phyloP scores from a whole-genome alignment of 2,888 invertebrate species.

The Chymomyza amoena region DNA sequence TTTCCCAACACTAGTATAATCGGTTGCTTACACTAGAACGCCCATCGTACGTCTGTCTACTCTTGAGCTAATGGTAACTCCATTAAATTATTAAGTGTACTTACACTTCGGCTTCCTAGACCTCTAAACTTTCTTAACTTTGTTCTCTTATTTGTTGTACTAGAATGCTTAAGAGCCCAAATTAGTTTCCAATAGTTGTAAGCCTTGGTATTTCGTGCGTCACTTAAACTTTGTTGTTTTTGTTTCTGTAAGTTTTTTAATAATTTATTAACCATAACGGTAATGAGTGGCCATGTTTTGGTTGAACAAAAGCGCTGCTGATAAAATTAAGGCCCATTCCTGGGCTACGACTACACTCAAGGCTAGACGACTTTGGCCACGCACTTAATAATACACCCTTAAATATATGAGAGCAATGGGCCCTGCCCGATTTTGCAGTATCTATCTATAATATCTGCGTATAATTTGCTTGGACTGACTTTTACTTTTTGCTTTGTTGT shows the following conservation, averaged over 20 bases:
- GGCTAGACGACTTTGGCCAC: background rate
- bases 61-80: too few species aligned
- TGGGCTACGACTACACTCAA: background rate
- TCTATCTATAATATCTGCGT: background rate
- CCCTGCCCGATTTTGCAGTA: too few species aligned
- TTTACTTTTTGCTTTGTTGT: background rate
- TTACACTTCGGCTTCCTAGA: background rate
- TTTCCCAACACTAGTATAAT: too few species aligned
- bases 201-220: background rate
- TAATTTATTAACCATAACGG: slow-evolving; percentile 56
- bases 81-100: background rate
- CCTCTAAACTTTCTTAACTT: background rate
- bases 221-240: slow-evolving; percentile 1
- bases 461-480: background rate
- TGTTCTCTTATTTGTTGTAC: background rate
- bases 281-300: slow-evolving; percentile 5
- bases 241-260: slow-evolving; percentile 25
- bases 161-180: slow-evolving; percentile 6
- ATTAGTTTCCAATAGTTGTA: slow-evolving; percentile 27
- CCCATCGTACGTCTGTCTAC: too few species aligned
- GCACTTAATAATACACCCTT: background rate
- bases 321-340: background rate
- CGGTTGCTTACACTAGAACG: too few species aligned
- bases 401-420: background rate
- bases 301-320: background rate